Base-by-base conservation (phyloP, 2,888 invertebrate species). In the Acrobasis repandana region DNA sequence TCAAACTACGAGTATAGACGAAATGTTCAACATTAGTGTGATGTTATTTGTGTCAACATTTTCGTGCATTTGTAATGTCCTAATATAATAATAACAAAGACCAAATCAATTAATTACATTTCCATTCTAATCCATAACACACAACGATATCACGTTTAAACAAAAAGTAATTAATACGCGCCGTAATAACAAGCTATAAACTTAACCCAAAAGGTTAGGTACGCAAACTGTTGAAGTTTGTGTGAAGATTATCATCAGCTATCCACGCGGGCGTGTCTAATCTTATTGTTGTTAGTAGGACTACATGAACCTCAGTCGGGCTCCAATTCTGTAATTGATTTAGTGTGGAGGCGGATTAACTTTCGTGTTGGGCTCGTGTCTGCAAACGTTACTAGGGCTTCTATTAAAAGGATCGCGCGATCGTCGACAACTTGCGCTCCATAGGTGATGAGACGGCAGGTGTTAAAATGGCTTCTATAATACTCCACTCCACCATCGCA, bases 321-420 rank as follows among this genome's bases (percentile, higher is more conserved):
- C 74, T 65, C 66, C 68, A 72, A 73, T 76, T 78, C 76, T 70
- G 79, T 88, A 88, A 89, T 88, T 86, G 85, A 88, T 88, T 88
- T 83, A 79, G 78, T 77, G 77, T 72, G 74, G 70, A 76, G 77
- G 73, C 76, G 82, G 83, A 83, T 86, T 83, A 83, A 82, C 85
- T 83, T 83, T 81, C 78, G 76, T 75, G 71, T 76, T 68, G 62
- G 11, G 38, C 20, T 54, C 54, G 54, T 2, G 54, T 36, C 52
- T 52, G 36, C 18, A 28, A 50, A 28, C n/a, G 54, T 54, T 36
- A n/a, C 54, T 80, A 85, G 58, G 90, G 88, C 83, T 89, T 90
- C 90, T 77, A 82, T 81, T 90, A 89, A 90, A 86, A 78, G 87
- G 87, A 88, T 86, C 74, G 74, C 77, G 77, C 77, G 82, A 85